These are phyloP conservation scores for Acronicta leporina DNA, from an alignment of 2,888 invertebrate genomes.

Conservation along the genomic window DNA sequence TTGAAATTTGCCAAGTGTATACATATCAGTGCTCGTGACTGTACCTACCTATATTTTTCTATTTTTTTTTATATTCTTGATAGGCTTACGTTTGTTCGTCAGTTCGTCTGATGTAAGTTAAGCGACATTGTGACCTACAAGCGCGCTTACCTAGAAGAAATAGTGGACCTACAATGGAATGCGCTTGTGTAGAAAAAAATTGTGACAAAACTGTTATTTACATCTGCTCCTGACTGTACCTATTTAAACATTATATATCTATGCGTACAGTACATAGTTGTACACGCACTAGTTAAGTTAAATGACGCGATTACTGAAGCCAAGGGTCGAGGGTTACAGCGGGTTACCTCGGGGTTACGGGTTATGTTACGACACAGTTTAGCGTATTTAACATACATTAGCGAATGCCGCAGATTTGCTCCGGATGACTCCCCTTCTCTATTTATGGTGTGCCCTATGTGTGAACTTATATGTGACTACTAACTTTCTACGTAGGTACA, in stretches of 20 bases:
- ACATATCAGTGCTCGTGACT: too few species aligned
- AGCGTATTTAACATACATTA: conserved; percentile 52
- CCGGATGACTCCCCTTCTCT: conserved; percentile 3
- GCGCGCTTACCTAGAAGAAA: too few species aligned
- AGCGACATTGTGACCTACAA: too few species aligned
- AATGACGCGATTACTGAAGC: conserved; percentile 40
- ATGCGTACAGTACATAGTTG: conserved; percentile 2
- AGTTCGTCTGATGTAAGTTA: too few species aligned
- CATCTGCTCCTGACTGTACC: too few species aligned
- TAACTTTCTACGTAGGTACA: not conserved
- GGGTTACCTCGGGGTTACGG: conserved; percentile 8
- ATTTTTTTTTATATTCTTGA: too few species aligned
- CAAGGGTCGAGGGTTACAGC: conserved; percentile 3
- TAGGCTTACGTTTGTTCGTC: too few species aligned
- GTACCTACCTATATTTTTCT: too few species aligned
- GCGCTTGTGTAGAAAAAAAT: too few species aligned
- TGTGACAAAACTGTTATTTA: too few species aligned
- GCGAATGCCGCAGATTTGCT: conserved; percentile 29
- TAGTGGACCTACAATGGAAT: too few species aligned
- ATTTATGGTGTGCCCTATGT: conserved; percentile 34
- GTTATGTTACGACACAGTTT: conserved; percentile 29
- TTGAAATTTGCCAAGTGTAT: too few species aligned
- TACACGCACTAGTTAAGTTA: conserved; percentile 14
- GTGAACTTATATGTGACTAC: conserved; percentile 3
- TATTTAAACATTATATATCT: not conserved